Percentiles rank a stretch among this genome's conserved stretches.
Evolutionary conservation across 2,888 invertebrate genomes (phyloP).

Genomic region (Apodemia hepburni): DNA sequence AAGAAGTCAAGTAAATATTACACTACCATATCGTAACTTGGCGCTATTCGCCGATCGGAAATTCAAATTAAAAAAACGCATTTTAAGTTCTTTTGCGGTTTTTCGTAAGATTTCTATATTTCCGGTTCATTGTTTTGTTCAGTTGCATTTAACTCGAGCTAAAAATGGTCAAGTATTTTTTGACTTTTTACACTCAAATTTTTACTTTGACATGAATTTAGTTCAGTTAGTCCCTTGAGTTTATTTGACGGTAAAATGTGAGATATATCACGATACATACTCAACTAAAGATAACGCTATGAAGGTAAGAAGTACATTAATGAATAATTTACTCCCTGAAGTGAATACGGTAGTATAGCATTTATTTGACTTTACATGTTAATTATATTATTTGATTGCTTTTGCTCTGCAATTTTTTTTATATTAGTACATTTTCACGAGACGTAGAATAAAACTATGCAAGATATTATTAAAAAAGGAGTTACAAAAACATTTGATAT

Average conservation of each 20-base stretch:
- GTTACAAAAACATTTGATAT: too few relatives aligned
- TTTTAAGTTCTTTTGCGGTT: conserved; percentile 25
- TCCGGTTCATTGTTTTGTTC: conserved; percentile 63
- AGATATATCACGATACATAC: conserved; percentile 67
- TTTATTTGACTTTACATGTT: conserved; percentile 74
- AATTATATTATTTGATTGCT: conserved; percentile 19
- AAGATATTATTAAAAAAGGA: too few relatives aligned
- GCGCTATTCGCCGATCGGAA: conserved; percentile 45
- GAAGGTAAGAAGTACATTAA: conserved; percentile 67
- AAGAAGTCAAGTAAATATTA: conserved; percentile 82
- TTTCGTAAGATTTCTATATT: conserved; percentile 24
- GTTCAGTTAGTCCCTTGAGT: conserved; percentile 58
- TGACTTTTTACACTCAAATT: conserved; percentile 82
- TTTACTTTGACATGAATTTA: conserved; percentile 51
- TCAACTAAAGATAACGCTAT: conserved; percentile 63
- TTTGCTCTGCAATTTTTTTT: conserved; percentile 10
- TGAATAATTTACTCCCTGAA: conserved; percentile 57
- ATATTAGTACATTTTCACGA: neutral
- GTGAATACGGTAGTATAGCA: conserved; percentile 77
- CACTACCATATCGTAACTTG: conserved; percentile 78
- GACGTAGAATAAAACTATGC: too few relatives aligned
- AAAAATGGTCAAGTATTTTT: conserved; percentile 80
- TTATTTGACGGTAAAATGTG: conserved; percentile 50
- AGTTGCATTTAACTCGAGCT: conserved; percentile 76
- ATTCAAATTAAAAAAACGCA: conserved; percentile 42